These are phyloP conservation scores for Periplaneta americana DNA, from an alignment of 1,140 invertebrate genomes.

Conservation along the genomic window DNA sequence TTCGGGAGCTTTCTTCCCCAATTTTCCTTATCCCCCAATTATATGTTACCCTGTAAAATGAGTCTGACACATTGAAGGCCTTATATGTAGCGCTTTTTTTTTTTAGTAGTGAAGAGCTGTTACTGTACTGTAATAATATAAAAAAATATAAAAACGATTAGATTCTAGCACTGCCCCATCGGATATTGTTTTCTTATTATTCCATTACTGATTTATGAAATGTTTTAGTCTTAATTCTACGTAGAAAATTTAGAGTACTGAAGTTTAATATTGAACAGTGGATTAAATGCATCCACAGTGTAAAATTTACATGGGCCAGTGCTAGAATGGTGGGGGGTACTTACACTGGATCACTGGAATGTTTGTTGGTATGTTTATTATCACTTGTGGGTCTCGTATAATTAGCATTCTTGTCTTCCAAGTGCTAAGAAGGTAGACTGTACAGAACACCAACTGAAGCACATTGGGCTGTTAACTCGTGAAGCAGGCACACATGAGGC, in stretches of 20 bases:
- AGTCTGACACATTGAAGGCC: conserved; percentile 8
- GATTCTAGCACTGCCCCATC: neutral
- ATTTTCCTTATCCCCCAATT: neutral
- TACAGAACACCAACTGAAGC: neutral
- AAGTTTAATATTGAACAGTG: neutral
- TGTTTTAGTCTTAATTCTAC: neutral
- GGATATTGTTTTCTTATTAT: neutral
- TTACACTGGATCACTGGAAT: neutral
- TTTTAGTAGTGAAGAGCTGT: neutral
- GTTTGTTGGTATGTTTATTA: neutral
- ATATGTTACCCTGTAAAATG: conserved; percentile 5
- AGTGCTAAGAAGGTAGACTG: neutral
- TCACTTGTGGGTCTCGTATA: neutral
- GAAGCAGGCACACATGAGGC: neutral
- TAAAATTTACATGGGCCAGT: neutral
- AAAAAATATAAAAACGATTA: neutral
- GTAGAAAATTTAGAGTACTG: neutral
- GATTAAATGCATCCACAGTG: neutral
- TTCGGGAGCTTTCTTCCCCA: neutral
- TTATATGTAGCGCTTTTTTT: conserved; percentile 2
- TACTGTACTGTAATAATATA: neutral
- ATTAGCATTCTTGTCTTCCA: neutral
- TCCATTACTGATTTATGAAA: too few relatives aligned
- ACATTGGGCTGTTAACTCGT: neutral
- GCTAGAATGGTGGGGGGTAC: neutral